Conservation (phyloP, 1,140 invertebrate species). For the Drosophila insularis region DNA sequence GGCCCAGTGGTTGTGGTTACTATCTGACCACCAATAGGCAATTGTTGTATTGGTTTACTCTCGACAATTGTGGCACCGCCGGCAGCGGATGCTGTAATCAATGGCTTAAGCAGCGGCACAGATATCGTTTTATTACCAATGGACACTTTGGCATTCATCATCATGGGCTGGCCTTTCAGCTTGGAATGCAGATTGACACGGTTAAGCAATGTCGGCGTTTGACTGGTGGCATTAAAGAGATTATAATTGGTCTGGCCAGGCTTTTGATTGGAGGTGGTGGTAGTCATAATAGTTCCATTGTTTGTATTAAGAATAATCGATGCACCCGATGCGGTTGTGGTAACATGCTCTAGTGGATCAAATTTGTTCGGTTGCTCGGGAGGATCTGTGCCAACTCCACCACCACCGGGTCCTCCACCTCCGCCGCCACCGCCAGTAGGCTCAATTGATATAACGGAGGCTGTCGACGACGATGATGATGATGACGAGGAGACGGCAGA, state of each 20-base stretch:
- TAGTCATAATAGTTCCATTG: conserved; percentile 37
- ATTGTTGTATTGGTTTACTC: conserved; percentile 56
- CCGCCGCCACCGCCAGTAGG: conserved; percentile 28
- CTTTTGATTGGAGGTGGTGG: conserved; percentile 49
- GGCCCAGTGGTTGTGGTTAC: conserved; percentile 31
- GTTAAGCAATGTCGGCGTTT: conserved; percentile 51
- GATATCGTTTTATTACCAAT: conserved; percentile 86
- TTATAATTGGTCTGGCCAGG: conserved; percentile 42
- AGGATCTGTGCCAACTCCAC: conserved; percentile 21
- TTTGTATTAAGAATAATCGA: conserved; percentile 31
- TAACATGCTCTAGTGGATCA: conserved; percentile 56
- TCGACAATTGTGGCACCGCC: conserved; percentile 65
- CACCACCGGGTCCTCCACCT: conserved; percentile 12
- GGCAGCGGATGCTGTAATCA: conserved; percentile 54
- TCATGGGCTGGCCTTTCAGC: conserved; percentile 60
- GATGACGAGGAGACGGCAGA: conserved; percentile 24
- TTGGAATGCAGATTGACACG: conserved; percentile 62
- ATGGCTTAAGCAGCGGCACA: conserved; percentile 84
- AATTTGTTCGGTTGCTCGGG: conserved; percentile 24
- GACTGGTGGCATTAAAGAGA: conserved; percentile 50
- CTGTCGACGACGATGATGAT: conserved; percentile 62
- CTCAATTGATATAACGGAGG: conserved; percentile 65
- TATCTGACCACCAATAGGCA: conserved; percentile 23
- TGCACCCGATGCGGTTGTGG: background rate
- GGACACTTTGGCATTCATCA: conserved; percentile 83